Evolutionary conservation across 1,140 invertebrate genomes (phyloP).

Genomic region (Artemia franciscana): DNA sequence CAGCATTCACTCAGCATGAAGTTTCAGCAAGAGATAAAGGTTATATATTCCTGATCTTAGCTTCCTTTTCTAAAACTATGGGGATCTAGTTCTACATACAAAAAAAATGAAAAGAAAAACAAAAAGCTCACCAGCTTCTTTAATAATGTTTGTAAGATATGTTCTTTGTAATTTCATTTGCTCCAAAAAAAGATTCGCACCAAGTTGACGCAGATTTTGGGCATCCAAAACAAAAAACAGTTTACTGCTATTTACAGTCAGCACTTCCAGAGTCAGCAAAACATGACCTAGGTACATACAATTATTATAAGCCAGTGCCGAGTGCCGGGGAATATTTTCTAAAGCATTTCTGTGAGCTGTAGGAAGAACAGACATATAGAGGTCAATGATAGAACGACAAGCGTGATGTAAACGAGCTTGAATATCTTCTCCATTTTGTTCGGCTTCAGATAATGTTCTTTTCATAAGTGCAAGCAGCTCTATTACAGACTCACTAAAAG

Average conservation of each 20-base stretch:
- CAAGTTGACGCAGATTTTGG: constrained; percentile 35
- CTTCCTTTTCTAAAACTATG: too few species aligned
- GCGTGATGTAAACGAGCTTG: neutral
- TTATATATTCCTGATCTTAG: too few species aligned
- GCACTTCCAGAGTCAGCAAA: constrained; percentile 35
- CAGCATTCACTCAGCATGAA: too few species aligned
- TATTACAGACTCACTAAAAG: neutral
- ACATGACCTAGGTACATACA: constrained; percentile 65
- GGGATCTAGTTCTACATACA: too few species aligned
- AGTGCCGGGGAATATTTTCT: neutral
- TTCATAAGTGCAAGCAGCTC: neutral
- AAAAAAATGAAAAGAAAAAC: too few species aligned
- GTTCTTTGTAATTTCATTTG: constrained; percentile 46
- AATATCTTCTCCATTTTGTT: neutral
- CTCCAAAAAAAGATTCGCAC: constrained; percentile 36
- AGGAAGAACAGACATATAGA: neutral
- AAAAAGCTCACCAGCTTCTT: constrained; percentile 33
- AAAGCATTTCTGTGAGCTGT: neutral
- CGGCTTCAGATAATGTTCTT: neutral
- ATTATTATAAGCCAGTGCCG: constrained; percentile 73
- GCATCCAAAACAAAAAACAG: constrained; percentile 34
- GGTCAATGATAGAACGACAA: neutral
- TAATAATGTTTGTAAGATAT: constrained; percentile 41
- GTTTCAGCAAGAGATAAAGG: too few species aligned
- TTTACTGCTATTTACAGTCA: constrained; percentile 22